Evolutionary conservation across 2,797 vertebrate genomes (phyloP).

Genomic region (Mallotus villosus): DNA sequence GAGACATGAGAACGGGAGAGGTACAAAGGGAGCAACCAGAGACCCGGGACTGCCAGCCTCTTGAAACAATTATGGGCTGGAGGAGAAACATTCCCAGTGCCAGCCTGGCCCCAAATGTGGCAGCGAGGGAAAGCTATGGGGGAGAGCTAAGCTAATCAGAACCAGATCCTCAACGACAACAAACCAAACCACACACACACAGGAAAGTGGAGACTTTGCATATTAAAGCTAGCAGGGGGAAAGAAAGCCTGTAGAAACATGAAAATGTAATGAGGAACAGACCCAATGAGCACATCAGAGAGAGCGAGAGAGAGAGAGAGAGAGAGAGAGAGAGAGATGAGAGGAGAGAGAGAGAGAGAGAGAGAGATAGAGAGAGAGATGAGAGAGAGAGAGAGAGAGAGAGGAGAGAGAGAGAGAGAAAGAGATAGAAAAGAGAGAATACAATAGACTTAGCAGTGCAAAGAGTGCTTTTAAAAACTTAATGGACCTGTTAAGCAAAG

Average conservation of each 20-base stretch:
- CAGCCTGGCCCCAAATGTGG: constrained; percentile 59
- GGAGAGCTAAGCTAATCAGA: constrained; percentile 60
- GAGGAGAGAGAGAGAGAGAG: constrained; percentile 35
- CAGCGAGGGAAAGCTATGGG: constrained; percentile 58
- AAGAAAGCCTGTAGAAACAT: constrained; percentile 65
- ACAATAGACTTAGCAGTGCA: too few species aligned
- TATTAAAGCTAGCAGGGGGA: constrained; percentile 61
- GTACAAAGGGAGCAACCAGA: neutral
- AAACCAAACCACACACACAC: constrained; percentile 66
- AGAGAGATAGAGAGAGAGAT: constrained; percentile 29
- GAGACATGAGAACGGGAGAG: neutral
- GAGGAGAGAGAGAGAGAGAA: constrained; percentile 38
- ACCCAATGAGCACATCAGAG: constrained; percentile 15
- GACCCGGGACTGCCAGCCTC: constrained; percentile 49
- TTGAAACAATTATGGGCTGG: constrained; percentile 68
- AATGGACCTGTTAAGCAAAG: constrained; percentile 51
- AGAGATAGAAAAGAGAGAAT: constrained; percentile 12
- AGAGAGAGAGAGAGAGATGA: constrained; percentile 41
- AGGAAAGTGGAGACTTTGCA: constrained; percentile 68
- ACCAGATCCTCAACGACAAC: constrained; percentile 70
- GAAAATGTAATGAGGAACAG: constrained; percentile 69
- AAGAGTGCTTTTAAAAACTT: constrained; percentile 56
- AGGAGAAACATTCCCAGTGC: constrained; percentile 55
- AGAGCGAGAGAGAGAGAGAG: constrained; percentile 5
- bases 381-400: constrained; percentile 33